Percentiles rank a stretch among this genome's conserved stretches.
phyloP scores from a whole-genome alignment of 2,113 vertebrate species.

The human (Homo sapiens) region GRCh38 chr5:100008501-100009000 shows the following conservation, averaged over 20 bases:
- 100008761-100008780: background rate
- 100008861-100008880: background rate
- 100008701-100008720: background rate
- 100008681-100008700: background rate
- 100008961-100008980: background rate
- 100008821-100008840: background rate
- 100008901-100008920: background rate
- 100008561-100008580: background rate
- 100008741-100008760: background rate
- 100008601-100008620: background rate
- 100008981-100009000: background rate
- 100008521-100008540: background rate
- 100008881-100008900: background rate
- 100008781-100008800: background rate
- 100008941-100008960: background rate
- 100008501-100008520: background rate
- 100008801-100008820: background rate
- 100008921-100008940: background rate
- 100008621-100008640: background rate
- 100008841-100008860: background rate
- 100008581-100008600: background rate
- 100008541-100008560: background rate
- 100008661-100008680: background rate
- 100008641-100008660: background rate
- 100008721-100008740: background rate